These are phyloP conservation scores for Copidosoma floridanum DNA, from an alignment of 1,140 invertebrate species.

Conservation along the genomic window DNA sequence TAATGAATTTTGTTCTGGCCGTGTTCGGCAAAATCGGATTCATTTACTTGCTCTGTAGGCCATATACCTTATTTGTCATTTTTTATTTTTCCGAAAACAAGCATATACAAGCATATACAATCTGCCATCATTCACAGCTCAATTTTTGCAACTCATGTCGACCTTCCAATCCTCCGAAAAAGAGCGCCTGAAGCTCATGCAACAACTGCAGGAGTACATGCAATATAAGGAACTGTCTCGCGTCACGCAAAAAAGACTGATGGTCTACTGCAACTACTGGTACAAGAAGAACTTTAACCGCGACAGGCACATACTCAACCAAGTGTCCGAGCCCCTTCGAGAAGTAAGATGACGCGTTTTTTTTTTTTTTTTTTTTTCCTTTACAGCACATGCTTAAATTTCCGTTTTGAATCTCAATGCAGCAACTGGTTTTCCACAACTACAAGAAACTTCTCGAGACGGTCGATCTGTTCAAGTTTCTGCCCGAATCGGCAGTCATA, in stretches of 20 bases:
- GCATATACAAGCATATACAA: neutral
- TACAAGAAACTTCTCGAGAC: constrained; percentile 50
- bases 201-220: constrained; percentile 47
- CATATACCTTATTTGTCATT: neutral
- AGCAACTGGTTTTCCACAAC: constrained; percentile 55
- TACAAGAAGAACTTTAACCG: constrained; percentile 51
- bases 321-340: constrained; percentile 53
- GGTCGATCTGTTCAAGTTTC: constrained; percentile 52
- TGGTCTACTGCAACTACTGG: constrained; percentile 47
- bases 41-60: constrained; percentile 45
- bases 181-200: constrained; percentile 32
- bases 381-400: too few species aligned
- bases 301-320: constrained; percentile 49
- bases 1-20: constrained; percentile 41
- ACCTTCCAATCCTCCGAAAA: constrained; percentile 36
- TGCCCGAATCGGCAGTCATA: constrained; percentile 45
- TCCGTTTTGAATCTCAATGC: constrained; percentile 8
- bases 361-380: too few species aligned
- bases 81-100: too few species aligned
- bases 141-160: constrained; percentile 19
- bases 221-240: constrained; percentile 42
- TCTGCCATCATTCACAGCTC: neutral
- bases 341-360: constrained; percentile 23
- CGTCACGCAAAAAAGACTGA: constrained; percentile 36
- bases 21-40: constrained; percentile 42